Base-by-base conservation (phyloP, 2,797 vertebrate genomes). In the Acropternis orthonyx region DNA sequence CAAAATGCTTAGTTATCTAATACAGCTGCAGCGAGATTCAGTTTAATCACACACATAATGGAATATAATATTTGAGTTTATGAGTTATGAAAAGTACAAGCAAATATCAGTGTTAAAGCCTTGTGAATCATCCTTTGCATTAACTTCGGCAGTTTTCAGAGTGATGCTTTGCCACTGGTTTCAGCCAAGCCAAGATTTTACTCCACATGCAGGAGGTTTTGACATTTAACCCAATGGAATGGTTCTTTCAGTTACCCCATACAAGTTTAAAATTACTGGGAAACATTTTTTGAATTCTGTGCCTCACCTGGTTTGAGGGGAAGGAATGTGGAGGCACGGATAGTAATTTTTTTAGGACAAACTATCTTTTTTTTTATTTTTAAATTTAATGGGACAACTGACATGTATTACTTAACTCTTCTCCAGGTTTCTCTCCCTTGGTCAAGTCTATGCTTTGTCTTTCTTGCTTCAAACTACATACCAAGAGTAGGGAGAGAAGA, bases 131-230 rank as follows among this genome's bases (percentile, higher is more conserved):
- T 26, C 0, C 24, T 58, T 91, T 91, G 49, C 22, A 54, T 68
- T 76, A 62, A 27, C 49, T 81, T 30, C 58, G 77, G 28, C 32
- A 13, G 34, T 77, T 81, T 88, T 88, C 48, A 62, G 54, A 54
- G 41, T 21, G 14, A 48, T 89, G 19, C 46, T 76, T 85, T 76
- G 39, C 36, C 36, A 23, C 1, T 39, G 43, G 72, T 37, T 75
- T 91, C 59, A 83, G 46, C 21, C 72, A 66, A 72, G 51, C 4
- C 2, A 7, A 85, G 34, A 43, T 92, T 85, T 85, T 88, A 19
- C 22, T 85, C 21, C n/a, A 76, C 2, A 16, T 56, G 30, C 20
- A 49, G 34, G 12, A 4, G 0, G 0, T 3, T 74, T 68, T 84
- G 4, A 19, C 21, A 34, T 26, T 67, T 76, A 59, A 41, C 16